Evolutionary conservation across 2,113 vertebrate species (phyloP).

Genomic region (Salvator merianae): DNA sequence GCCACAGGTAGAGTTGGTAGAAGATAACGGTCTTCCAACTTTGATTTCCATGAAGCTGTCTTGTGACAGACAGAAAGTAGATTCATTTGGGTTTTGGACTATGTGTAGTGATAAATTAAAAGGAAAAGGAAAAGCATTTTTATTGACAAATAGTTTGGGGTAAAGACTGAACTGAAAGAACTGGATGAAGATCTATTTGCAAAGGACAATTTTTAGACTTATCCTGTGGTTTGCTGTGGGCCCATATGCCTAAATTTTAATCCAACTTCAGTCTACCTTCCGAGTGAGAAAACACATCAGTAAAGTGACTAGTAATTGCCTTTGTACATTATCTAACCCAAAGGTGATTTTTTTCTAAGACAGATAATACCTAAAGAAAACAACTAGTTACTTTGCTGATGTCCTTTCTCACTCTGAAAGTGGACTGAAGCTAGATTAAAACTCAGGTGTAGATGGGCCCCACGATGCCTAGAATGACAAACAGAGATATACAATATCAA

Average conservation of each 20-base stretch:
- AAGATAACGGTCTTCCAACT: neutral
- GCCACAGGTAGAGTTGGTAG: neutral
- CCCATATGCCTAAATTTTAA: too few relatives aligned
- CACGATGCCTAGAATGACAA: neutral
- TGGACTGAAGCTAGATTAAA: too few relatives aligned
- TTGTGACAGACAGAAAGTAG: neutral
- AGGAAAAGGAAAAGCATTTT: neutral
- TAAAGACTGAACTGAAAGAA: neutral
- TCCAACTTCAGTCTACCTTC: too few relatives aligned
- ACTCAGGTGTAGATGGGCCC: too few relatives aligned
- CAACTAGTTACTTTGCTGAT: too few relatives aligned
- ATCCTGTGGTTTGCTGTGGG: neutral
- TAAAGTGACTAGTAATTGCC: too few relatives aligned
- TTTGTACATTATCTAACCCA: too few relatives aligned
- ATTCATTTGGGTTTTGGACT: neutral
- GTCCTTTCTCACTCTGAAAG: too few relatives aligned
- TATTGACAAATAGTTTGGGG: neutral
- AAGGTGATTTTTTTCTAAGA: too few relatives aligned
- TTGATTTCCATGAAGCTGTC: neutral
- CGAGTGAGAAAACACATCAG: too few relatives aligned
- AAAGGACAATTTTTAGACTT: neutral
- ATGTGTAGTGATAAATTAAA: neutral
- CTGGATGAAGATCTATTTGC: neutral
- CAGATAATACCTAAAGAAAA: too few relatives aligned
- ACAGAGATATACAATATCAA: neutral